phyloP scores from a whole-genome alignment of 2,888 invertebrate genomes.

The Molanna angustata region DNA sequence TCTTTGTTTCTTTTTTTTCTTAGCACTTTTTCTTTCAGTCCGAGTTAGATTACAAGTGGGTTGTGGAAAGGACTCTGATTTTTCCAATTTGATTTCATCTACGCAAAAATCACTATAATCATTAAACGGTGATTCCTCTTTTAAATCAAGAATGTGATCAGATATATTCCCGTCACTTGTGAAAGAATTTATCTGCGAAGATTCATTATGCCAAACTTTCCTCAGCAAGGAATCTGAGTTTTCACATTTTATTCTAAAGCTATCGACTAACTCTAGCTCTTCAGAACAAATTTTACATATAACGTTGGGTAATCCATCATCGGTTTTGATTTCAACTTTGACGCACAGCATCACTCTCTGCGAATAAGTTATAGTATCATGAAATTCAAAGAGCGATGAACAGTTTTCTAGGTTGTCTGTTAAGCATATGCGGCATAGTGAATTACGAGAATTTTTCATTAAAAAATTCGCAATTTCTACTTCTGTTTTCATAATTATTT shows the following conservation, averaged over 20 bases:
- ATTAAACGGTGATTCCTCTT: background rate
- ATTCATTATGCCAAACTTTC: background rate
- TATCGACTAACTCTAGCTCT: constrained; percentile 3
- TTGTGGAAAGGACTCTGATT: too few relatives aligned
- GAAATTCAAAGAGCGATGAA: background rate
- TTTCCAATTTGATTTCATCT: background rate
- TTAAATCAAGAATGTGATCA: background rate
- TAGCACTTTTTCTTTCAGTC: background rate
- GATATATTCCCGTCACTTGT: background rate
- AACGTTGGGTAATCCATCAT: constrained; percentile 6
- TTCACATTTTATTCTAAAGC: constrained; percentile 11
- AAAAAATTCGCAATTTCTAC: constrained; percentile 1
- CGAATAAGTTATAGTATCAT: background rate
- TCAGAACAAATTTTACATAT: constrained; percentile 10
- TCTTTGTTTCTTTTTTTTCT: background rate
- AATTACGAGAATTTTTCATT: background rate
- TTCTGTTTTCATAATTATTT: constrained; percentile 3
- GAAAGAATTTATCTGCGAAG: too few relatives aligned
- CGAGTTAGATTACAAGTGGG: too few relatives aligned
- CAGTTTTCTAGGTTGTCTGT: constrained; percentile 1
- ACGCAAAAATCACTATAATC: background rate
- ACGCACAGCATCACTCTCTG: background rate
- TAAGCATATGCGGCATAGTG: constrained; percentile 13
- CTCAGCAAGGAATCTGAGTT: constrained; percentile 3
- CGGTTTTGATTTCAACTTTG: background rate